Evolutionary conservation across 2,797 vertebrate genomes (phyloP).

Genomic region (Discoglossus pictus): DNA sequence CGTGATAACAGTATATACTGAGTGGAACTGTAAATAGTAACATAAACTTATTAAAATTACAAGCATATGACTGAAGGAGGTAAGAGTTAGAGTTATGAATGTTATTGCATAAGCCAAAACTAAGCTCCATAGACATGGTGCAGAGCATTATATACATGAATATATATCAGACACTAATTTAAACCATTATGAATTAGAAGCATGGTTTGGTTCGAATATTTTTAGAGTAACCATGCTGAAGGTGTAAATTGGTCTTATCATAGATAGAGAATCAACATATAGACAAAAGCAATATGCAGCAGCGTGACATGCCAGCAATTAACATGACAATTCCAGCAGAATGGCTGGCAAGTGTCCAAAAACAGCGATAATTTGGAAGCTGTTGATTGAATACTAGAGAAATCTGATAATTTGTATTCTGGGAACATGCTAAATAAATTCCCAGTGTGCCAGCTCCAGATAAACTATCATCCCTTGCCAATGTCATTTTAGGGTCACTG

Average conservation of each 20-base stretch:
- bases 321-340: constrained; percentile 14
- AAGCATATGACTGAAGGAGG: no score
- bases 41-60: no score
- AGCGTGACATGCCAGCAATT: constrained; percentile 23
- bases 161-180: no score
- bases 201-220: no score
- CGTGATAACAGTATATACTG: no score
- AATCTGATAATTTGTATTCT: constrained; percentile 13
- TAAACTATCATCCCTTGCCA: constrained; percentile 4
- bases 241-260: constrained; percentile 17
- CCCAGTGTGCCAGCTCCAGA: background rate
- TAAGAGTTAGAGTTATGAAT: no score
- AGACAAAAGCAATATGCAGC: constrained; percentile 21
- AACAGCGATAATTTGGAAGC: constrained; percentile 2
- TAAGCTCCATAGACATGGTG: no score
- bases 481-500: background rate
- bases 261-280: constrained; percentile 5
- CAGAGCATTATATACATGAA: no score
- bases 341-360: constrained; percentile 30
- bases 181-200: no score
- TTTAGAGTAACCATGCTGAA: constrained; percentile 14
- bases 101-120: no score
- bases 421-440: constrained; percentile 6
- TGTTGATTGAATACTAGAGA: constrained; percentile 5
- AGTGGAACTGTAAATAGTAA: no score